Evolutionary conservation across 1,140 invertebrate genomes (phyloP).

Genomic region (Teleogryllus occipitalis): DNA sequence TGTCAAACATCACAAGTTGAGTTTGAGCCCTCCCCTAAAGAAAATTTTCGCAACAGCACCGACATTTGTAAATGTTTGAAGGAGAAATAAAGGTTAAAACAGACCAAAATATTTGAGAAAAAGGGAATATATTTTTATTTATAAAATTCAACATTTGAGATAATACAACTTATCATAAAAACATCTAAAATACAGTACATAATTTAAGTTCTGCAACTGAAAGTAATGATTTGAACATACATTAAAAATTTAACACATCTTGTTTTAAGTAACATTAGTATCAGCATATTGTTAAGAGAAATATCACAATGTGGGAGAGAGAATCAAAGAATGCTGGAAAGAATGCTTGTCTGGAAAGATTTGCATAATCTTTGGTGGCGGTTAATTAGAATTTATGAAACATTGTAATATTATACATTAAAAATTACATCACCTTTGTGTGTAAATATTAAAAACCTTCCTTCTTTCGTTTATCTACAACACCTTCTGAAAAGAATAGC

Average conservation of each 20-base stretch:
- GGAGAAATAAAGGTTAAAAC: too few relatives aligned
- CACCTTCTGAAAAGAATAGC: neutral
- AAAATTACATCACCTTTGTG: neutral
- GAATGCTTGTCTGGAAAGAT: neutral
- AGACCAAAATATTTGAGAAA: neutral
- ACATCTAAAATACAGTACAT: constrained; percentile 2
- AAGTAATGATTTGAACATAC: neutral
- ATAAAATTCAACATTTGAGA: neutral
- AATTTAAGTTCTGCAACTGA: neutral
- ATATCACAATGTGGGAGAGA: neutral
- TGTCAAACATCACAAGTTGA: too few relatives aligned
- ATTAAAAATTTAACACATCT: too few relatives aligned
- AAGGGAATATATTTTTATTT: neutral
- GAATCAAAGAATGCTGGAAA: neutral
- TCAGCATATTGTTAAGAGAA: neutral
- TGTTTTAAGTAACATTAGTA: neutral
- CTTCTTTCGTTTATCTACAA: neutral
- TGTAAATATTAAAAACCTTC: neutral
- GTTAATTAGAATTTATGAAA: neutral
- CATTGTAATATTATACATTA: neutral
- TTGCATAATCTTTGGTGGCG: neutral
- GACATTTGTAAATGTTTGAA: too few relatives aligned
- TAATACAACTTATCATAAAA: neutral
- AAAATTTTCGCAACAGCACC: too few relatives aligned
- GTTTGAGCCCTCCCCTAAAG: too few relatives aligned